Evolutionary conservation across 92 coral and sea anemone genomes (phyloP), one percentile per base, ranked within the genome.

Genomic region (Plumapathes pennacea): DNA sequence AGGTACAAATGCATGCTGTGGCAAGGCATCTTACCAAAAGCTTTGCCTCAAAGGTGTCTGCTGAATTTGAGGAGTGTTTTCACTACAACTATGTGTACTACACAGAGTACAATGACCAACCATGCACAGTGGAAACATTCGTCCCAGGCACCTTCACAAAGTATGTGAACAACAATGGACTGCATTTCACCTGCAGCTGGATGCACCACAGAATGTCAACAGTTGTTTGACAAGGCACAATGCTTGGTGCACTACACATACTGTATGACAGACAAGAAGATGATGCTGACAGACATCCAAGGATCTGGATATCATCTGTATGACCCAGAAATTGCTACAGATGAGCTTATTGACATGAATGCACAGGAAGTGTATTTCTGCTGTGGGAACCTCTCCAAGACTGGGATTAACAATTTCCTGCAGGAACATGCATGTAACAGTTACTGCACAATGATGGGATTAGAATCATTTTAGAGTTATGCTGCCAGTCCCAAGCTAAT

Each of bases 311-410:
- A 39, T 72, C 44, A 50, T 43, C 39, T 81, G 21, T 74, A 49
- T 28, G 88, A 67, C 59, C 82, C 88, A 34, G 82, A 81, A 62
- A 81, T 81, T 64, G 77, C 82, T 50, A 80, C 87, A 22, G 59
- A 62, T 57, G 64, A 57, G 23, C 4, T 80, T 12, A 51, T 41
- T 66, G 81, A 80, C 73, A 66, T 47, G 38, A 46, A 38, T 29
- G 54, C 64, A 48, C 34, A 46, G 54, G 87, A 80, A 68, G 41
- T 64, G 5, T 72, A 71, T 30, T 57, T 70, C 58, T 70, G 67
- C 47, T 70, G 68, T 28, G 77, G 77, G 48, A 70, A 58, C 58
- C 61, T 58, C 54, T 66, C 82, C 44, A 64, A 71, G 61, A 57
- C 34, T 20, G 64, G 83, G 30, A 82, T 74, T 32, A 57, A 62